A percentile compares a stretch with the other conserved stretches of the same genome.
phyloP scores from a whole-genome alignment of 1,140 invertebrate genomes.

The Potamilus streckersoni region DNA sequence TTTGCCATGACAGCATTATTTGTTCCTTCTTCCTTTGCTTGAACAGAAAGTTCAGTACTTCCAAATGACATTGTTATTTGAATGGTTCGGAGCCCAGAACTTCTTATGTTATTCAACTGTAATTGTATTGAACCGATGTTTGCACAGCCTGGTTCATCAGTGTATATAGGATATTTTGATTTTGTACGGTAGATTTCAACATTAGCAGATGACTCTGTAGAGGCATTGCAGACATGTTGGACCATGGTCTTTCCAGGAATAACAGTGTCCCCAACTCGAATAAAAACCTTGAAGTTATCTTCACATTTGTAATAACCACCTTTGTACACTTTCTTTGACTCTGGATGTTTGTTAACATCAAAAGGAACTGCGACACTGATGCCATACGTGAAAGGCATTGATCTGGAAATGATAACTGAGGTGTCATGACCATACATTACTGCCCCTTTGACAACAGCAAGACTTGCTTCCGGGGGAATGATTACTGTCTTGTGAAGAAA shows the following conservation, averaged over 20 bases:
- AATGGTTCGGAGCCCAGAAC: not conserved
- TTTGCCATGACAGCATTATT: slow-evolving; percentile 6
- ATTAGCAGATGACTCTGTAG: not conserved
- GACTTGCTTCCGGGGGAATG: slow-evolving; percentile 8
- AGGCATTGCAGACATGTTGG: not conserved
- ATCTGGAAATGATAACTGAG: slow-evolving; percentile 7
- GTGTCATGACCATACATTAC: slow-evolving; percentile 8
- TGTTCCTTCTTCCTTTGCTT: slow-evolving; percentile 12
- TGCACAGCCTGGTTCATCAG: slow-evolving; percentile 1
- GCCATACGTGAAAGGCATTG: slow-evolving; percentile 11
- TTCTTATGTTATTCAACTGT: not conserved
- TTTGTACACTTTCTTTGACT: slow-evolving; percentile 3
- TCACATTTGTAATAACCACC: slow-evolving; percentile 12
- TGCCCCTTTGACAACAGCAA: slow-evolving; percentile 16
- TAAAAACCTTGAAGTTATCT: slow-evolving; percentile 10
- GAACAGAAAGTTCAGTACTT: slow-evolving; percentile 17
- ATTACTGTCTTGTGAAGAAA: slow-evolving; percentile 13
- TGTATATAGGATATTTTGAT: slow-evolving; percentile 6
- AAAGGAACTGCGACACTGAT: slow-evolving; percentile 10
- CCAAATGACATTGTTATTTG: slow-evolving; percentile 15
- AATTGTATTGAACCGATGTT: slow-evolving; percentile 2
- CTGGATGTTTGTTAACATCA: slow-evolving; percentile 1
- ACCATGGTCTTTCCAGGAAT: not conserved
- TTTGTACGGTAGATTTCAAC: slow-evolving; percentile 5
- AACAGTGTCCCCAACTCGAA: not conserved